Conservation (phyloP, 2,888 invertebrate species). For the Idaea dimidiata region DNA sequence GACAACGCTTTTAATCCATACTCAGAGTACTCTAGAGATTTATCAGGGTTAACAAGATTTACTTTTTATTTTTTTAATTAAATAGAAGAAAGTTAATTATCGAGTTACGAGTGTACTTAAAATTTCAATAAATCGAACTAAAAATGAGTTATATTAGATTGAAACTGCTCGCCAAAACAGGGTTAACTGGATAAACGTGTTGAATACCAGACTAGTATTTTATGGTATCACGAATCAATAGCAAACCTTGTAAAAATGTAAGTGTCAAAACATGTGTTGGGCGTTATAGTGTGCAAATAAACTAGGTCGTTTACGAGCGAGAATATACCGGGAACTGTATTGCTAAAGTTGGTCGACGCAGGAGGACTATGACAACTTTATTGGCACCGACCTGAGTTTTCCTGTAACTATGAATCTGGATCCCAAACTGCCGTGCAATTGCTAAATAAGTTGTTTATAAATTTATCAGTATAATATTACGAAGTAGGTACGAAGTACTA, state of each 20-base stretch:
- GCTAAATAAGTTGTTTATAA: conserved; percentile 20
- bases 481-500: neutral
- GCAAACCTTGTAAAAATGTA: conserved; percentile 23
- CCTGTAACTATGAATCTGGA: conserved; percentile 27
- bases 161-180: neutral
- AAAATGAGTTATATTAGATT: neutral
- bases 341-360: conserved; percentile 26
- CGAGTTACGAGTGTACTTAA: neutral
- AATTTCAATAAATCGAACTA: neutral
- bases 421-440: conserved; percentile 19
- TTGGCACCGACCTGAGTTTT: conserved; percentile 27
- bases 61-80: conserved; percentile 19
- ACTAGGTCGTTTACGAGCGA: conserved; percentile 28
- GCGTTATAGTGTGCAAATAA: conserved; percentile 23
- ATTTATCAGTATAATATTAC: conserved; percentile 7
- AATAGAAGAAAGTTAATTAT: conserved; percentile 21
- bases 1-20: conserved; percentile 6
- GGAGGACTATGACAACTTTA: conserved; percentile 29
- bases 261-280: conserved; percentile 23
- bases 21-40: conserved; percentile 11
- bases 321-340: conserved; percentile 26
- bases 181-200: neutral
- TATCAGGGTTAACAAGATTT: conserved; percentile 19
- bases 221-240: conserved; percentile 20
- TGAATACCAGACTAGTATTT: conserved; percentile 1